Conservation (phyloP, 2,888 invertebrate genomes). For the Lithophane socia region DNA sequence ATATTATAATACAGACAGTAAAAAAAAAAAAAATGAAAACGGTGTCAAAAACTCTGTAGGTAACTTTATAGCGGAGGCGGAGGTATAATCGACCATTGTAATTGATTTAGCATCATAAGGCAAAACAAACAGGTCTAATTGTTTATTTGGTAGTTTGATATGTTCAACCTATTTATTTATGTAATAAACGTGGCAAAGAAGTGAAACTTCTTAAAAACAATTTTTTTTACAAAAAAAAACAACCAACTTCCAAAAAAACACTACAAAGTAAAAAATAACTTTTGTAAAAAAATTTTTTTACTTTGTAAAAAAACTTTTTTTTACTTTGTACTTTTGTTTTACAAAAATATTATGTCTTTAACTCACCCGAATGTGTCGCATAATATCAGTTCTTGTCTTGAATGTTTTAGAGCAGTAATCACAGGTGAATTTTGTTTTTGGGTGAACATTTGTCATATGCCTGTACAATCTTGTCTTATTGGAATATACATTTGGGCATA, state of each 20-base stretch:
- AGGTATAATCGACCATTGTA: neutral
- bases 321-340: no score
- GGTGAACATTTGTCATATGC: neutral
- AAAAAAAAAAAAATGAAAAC: neutral
- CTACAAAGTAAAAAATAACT: no score
- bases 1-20: no score
- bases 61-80: no score
- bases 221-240: no score
- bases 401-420: constrained; percentile 51
- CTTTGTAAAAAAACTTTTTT: neutral
- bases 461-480: accelerated
- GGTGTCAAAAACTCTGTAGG: no score
- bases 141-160: neutral
- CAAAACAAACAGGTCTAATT: neutral
- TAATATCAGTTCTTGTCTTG: constrained; percentile 14
- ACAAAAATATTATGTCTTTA: neutral
- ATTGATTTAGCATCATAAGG: neutral
- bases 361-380: constrained; percentile 45
- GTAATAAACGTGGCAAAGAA: no score
- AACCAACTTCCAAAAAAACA: no score
- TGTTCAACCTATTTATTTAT: neutral
- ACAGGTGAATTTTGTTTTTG: neutral
- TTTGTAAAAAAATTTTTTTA: neutral
- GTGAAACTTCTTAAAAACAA: no score
- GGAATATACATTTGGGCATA: constrained; percentile 25